Base-by-base conservation (phyloP, 1,140 invertebrate genomes). In the Tenebrio molitor region DNA sequence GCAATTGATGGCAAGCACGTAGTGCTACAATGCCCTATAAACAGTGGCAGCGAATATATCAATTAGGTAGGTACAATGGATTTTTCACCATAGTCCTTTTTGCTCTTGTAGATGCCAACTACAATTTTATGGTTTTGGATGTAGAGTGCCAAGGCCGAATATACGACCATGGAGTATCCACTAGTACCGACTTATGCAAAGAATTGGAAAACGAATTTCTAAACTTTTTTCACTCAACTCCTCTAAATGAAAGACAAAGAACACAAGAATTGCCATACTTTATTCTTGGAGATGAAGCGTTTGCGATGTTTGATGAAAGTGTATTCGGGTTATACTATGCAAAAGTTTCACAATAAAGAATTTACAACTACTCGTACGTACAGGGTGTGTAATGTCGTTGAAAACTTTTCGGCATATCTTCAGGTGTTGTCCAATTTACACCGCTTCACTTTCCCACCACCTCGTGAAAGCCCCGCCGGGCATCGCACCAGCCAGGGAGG, bases 261-360 rank as follows among this genome's bases (percentile, higher is more conserved):
- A 16, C 62, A 62, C 29, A n/a, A 23, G 23, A 23, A n/a, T 6
- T 41, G 14, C 19, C 39, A 69, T 69, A 4, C 12, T 69, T 63
- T 19, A 63, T 71, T 58, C 8, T 72, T 15, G 63, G 1, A 29
- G 25, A 71, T 15, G n/a, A 71, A 16, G 68, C 85, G 21, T 89
- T 87, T 79, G 77, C 83, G 19, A 53, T 88, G 33, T 65, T 34
- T 87, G 14, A 83, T 87, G 81, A 85, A 85, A 67, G 85, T 85
- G 10, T 87, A 81, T 76, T n/a, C n/a, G n/a, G n/a, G n/a, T n/a
- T n/a, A n/a, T n/a, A n/a, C n/a, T n/a, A n/a, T n/a, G n/a, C n/a
- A n/a, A n/a, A n/a, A n/a, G n/a, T n/a, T n/a, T n/a, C n/a, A n/a
- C n/a, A n/a, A n/a, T n/a, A n/a, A n/a, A n/a, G n/a, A n/a, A n/a